phyloP scores from a whole-genome alignment of 2,888 invertebrate species.

The Hymenopus coronatus region DNA sequence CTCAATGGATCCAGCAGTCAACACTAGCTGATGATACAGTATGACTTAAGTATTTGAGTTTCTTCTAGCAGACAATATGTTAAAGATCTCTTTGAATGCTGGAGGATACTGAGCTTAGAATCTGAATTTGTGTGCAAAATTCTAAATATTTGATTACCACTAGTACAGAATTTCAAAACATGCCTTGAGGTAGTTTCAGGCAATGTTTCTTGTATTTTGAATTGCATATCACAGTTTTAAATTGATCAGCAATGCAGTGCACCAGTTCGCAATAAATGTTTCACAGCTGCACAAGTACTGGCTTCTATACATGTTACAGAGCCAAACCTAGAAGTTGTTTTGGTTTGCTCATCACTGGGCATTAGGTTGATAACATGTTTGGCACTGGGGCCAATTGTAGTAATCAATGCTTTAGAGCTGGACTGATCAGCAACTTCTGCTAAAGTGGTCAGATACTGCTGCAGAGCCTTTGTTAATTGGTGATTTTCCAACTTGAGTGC shows the following conservation, averaged over 20 bases:
- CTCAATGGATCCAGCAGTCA: too few species aligned
- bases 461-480: conserved; percentile 58
- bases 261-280: conserved; percentile 46
- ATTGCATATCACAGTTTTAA: neutral
- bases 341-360: conserved; percentile 41
- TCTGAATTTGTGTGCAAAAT: too few species aligned
- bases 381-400: neutral
- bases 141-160: too few species aligned
- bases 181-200: too few species aligned
- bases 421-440: conserved; percentile 38
- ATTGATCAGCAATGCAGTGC: neutral
- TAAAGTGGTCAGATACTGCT: conserved; percentile 57
- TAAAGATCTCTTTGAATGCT: too few species aligned
- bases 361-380: conserved; percentile 11
- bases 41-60: too few species aligned
- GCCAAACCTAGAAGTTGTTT: conserved; percentile 43
- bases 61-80: too few species aligned
- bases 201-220: too few species aligned
- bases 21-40: too few species aligned
- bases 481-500: conserved; percentile 58
- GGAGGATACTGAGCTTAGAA: too few species aligned
- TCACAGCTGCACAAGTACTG: conserved; percentile 56
- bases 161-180: too few species aligned
- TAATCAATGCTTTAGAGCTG: neutral
- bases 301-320: conserved; percentile 60